Conservation (phyloP, 2,888 invertebrate species). For the Harmothoe impar region DNA sequence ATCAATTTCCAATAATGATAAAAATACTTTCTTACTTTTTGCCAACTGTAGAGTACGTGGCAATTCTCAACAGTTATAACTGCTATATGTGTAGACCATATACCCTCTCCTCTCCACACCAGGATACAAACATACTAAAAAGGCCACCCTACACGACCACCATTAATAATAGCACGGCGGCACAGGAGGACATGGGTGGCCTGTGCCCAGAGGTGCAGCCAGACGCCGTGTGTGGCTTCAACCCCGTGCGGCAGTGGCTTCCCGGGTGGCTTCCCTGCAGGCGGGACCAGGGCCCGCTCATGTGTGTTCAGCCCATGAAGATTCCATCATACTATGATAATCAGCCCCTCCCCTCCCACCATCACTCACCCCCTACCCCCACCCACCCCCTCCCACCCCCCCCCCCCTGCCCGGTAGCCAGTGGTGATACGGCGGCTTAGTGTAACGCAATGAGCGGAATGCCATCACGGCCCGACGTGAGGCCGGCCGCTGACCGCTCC, state of each 20-base stretch:
- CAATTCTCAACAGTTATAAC: no score
- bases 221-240: not conserved
- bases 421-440: not conserved
- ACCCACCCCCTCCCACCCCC: not conserved
- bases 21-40: no score
- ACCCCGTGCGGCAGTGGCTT: not conserved
- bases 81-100: no score
- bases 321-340: slow-evolving; percentile 22
- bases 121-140: no score
- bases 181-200: no score
- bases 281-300: not conserved
- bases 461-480: not conserved
- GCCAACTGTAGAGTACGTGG: no score
- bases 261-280: not conserved
- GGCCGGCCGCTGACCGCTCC: not conserved
- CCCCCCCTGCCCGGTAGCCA: not conserved
- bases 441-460: not conserved
- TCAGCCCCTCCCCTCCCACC: not conserved
- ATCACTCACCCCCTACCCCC: not conserved
- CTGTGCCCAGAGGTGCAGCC: no score
- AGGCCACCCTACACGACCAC: no score
- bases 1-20: no score
- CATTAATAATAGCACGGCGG: no score
- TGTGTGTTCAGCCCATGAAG: not conserved
- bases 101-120: no score